Evolutionary conservation across 1,140 invertebrate species (phyloP), one percentile per base, ranked within the genome.

Genomic region (Trachelipus rathkii): DNA sequence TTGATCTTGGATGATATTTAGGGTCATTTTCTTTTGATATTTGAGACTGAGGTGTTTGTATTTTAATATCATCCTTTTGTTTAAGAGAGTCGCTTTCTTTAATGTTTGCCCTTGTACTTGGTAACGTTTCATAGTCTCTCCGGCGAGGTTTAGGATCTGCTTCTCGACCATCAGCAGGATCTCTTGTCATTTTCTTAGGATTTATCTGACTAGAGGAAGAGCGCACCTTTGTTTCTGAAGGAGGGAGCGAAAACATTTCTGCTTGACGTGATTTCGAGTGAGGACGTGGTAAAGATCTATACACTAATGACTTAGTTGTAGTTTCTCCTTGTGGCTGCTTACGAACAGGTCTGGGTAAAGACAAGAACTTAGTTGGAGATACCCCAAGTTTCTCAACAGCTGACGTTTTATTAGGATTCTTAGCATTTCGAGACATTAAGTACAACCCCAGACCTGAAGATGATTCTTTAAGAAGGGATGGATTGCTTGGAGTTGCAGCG

Each of bases 401-500:
- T 21, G 73, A 75, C 43, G 66, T 67, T 66, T 74, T 66, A 66
- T 46, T 75, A 11, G 73, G 43, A n/a, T 24, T 68, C 43, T 44
- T 75, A 8, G 33, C 73, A 68, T 67, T 66, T 4, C 73, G 21
- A 3, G 73, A 75, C 73, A 75, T 75, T 43, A 75, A 67, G 66
- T 75, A 75, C 43, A 75, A 75, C 10, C 73, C 73, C 15, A 75
- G 15, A 10, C 73, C 73, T 8, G 73, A 75, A 15, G 73, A 46
- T 13, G 73, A 75, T 0, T 60, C 23, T 44, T 67, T 66, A 24
- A 75, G 33, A 13, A 75, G 73, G 6, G 73, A 24, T 0, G 73
- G 73, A 44, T 75, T 75, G 66, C 60, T 75, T 6, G 73, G 33
- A 8, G 73, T 66, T 33, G 73, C 67, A 0, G 73, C 73, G 19